Evolutionary conservation across 2,888 invertebrate genomes (phyloP).

Genomic region (Cosmopolites sordidus): DNA sequence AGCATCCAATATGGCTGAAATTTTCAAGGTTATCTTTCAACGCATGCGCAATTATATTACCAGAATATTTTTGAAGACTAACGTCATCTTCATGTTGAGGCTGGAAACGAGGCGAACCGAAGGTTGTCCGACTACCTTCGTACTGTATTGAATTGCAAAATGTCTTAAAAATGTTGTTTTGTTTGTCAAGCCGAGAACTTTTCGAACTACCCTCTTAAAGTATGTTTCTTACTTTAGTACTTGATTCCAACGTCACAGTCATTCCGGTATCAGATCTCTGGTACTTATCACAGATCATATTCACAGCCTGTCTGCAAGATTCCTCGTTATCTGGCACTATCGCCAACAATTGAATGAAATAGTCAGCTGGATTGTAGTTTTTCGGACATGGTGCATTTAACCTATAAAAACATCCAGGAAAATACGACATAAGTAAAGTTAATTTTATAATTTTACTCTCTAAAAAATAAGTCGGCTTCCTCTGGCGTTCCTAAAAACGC

Average conservation of each 20-base stretch:
- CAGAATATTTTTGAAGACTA: too few species aligned
- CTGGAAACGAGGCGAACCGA: too few species aligned
- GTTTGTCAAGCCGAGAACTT: too few species aligned
- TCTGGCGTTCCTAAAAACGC: slow-evolving; percentile 81
- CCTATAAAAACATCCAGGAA: slow-evolving; percentile 47
- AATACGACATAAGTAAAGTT: neutral
- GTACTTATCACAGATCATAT: slow-evolving; percentile 75
- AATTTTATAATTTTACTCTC: slow-evolving; percentile 53
- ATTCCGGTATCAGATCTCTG: slow-evolving; percentile 61
- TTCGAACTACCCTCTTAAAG: too few species aligned
- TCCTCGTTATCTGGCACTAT: slow-evolving; percentile 80
- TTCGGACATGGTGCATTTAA: slow-evolving; percentile 78
- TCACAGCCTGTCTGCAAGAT: slow-evolving; percentile 72
- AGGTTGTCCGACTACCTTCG: too few species aligned
- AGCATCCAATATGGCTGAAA: too few species aligned
- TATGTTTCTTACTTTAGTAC: slow-evolving; percentile 49
- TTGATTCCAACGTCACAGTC: slow-evolving; percentile 58
- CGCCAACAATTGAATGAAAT: slow-evolving; percentile 84
- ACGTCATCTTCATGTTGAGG: too few species aligned
- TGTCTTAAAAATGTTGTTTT: too few species aligned
- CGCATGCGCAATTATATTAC: too few species aligned
- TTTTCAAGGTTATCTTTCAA: too few species aligned
- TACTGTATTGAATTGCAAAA: too few species aligned
- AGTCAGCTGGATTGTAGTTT: slow-evolving; percentile 93
- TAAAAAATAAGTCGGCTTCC: slow-evolving; percentile 76